Percentiles rank a stretch among this genome's conserved stretches.
Conservation (phyloP, 2,113 vertebrate species). For the Hypanus sabinus region DNA sequence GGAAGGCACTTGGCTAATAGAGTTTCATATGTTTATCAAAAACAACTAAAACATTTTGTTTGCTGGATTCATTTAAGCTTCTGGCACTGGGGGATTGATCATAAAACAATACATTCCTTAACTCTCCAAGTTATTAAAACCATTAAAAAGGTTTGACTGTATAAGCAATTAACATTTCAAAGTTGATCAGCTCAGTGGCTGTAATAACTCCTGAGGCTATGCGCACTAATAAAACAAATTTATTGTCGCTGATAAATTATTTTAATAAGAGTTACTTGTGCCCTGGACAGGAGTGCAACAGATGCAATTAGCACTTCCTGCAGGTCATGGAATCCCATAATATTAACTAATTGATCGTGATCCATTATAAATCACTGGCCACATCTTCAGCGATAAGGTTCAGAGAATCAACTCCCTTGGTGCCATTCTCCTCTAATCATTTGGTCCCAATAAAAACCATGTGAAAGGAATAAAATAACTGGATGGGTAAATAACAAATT, state of each 20-base stretch:
- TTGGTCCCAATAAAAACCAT: not conserved
- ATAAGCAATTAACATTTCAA: not conserved
- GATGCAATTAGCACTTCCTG: not conserved
- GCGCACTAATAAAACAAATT: not conserved
- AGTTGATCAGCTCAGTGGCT: not conserved
- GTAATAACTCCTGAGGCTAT: not conserved
- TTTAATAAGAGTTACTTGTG: not conserved
- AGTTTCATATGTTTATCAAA: too few relatives aligned
- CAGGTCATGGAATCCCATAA: not conserved
- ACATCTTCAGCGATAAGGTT: not conserved
- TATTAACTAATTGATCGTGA: not conserved
- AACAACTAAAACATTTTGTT: too few relatives aligned
- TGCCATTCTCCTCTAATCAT: too few relatives aligned
- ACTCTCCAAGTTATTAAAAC: not conserved
- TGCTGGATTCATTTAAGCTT: not conserved
- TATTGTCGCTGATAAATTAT: not conserved
- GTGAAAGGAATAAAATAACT: not conserved
- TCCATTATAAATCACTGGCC: not conserved
- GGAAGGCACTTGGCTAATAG: too few relatives aligned
- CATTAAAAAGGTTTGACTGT: not conserved
- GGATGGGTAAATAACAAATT: not conserved
- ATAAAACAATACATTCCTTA: not conserved
- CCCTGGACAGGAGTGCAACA: not conserved
- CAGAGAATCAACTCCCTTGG: not conserved
- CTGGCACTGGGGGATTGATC: not conserved